Evolutionary conservation across 2,113 vertebrate genomes (phyloP).

Genomic region (Chloropsis hardwickii): DNA sequence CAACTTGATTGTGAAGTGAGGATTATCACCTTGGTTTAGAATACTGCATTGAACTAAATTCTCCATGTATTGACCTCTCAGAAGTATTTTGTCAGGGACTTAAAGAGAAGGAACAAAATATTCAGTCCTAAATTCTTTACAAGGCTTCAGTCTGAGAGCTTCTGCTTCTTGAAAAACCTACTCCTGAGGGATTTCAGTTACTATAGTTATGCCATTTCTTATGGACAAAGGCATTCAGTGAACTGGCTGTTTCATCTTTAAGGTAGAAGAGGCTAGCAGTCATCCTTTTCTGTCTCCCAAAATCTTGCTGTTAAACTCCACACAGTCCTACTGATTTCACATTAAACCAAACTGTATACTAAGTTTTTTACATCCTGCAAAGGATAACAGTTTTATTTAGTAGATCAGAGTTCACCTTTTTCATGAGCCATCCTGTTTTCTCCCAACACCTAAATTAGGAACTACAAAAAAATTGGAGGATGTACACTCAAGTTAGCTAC

Average conservation of each 20-base stretch:
- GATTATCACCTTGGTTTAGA: neutral
- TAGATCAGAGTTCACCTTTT: neutral
- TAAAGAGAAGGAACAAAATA: neutral
- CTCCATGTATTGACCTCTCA: neutral
- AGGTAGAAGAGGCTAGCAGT: neutral
- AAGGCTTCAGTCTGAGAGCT: neutral
- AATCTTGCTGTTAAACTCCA: neutral
- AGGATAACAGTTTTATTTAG: neutral
- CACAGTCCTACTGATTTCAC: neutral
- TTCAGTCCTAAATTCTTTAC: neutral
- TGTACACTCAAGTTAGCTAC: neutral
- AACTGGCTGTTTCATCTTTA: neutral
- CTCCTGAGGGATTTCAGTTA: neutral
- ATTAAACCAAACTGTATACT: neutral
- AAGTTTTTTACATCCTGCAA: neutral
- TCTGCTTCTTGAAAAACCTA: neutral
- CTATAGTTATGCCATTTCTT: neutral
- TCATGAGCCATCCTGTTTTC: neutral
- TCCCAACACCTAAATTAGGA: neutral
- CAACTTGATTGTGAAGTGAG: neutral
- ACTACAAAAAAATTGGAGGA: neutral
- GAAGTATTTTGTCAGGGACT: neutral
- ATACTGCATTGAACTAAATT: neutral
- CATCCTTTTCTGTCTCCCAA: neutral
- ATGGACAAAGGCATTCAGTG: neutral